phyloP scores from a whole-genome alignment of 1,140 invertebrate species.

The honey bee (Apis mellifera) region Amel_HAv3.1 CM009942.2:7405001-7405500 shows the following conservation, averaged over 20 bases:
- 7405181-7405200: too few relatives aligned
- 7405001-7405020: slow-evolving; percentile 18
- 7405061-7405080: background rate
- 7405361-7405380: too few relatives aligned
- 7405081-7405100: background rate
- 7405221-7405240: background rate
- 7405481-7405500: too few relatives aligned
- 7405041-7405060: too few relatives aligned
- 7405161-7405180: background rate
- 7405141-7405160: background rate
- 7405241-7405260: background rate
- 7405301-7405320: background rate
- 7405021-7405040: slow-evolving; percentile 10
- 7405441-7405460: too few relatives aligned
- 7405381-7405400: too few relatives aligned
- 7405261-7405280: background rate
- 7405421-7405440: too few relatives aligned
- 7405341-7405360: too few relatives aligned
- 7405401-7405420: too few relatives aligned
- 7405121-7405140: background rate
- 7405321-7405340: too few relatives aligned
- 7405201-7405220: background rate
- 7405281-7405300: background rate
- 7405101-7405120: background rate
- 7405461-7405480: too few relatives aligned